Percentiles rank a stretch among this genome's conserved stretches.
Evolutionary conservation across 2,797 vertebrate genomes (phyloP).

Genomic region (Champsocephalus esox): DNA sequence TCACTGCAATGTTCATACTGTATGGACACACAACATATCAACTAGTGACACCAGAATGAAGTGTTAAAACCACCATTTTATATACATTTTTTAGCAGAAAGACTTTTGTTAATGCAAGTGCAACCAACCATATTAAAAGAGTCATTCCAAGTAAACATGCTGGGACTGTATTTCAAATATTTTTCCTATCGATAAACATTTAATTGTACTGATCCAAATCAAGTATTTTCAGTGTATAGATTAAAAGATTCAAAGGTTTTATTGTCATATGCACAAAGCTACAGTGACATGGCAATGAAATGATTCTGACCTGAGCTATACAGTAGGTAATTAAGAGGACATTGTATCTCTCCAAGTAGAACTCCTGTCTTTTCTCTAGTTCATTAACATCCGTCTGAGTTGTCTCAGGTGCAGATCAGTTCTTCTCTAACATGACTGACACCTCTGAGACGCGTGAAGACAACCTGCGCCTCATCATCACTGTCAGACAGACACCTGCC

Average conservation of each 20-base stretch:
- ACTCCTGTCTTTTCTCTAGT: neutral
- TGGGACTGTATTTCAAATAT: neutral
- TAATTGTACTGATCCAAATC: neutral
- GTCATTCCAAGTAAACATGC: neutral
- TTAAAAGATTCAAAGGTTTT: too few relatives aligned
- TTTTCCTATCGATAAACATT: neutral
- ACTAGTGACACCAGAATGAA: neutral
- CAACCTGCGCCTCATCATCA: slow-evolving; percentile 21
- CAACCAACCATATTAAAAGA: neutral
- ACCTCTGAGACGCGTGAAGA: slow-evolving; percentile 38
- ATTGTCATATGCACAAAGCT: too few relatives aligned
- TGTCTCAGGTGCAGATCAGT: slow-evolving; percentile 30
- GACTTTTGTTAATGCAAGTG: neutral
- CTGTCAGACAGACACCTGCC: slow-evolving; percentile 48
- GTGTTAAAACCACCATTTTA: neutral
- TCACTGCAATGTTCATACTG: neutral
- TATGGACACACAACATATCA: neutral
- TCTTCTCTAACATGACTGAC: slow-evolving; percentile 52
- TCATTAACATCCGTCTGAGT: neutral
- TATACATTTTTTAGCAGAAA: neutral
- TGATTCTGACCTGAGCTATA: neutral
- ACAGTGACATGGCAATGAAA: too few relatives aligned
- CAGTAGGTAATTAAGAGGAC: neutral
- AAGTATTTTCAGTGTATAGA: too few relatives aligned
- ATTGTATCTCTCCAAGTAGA: slow-evolving; percentile 1